Conservation (phyloP, 2,888 invertebrate species). For the Hypomecis punctinalis region DNA sequence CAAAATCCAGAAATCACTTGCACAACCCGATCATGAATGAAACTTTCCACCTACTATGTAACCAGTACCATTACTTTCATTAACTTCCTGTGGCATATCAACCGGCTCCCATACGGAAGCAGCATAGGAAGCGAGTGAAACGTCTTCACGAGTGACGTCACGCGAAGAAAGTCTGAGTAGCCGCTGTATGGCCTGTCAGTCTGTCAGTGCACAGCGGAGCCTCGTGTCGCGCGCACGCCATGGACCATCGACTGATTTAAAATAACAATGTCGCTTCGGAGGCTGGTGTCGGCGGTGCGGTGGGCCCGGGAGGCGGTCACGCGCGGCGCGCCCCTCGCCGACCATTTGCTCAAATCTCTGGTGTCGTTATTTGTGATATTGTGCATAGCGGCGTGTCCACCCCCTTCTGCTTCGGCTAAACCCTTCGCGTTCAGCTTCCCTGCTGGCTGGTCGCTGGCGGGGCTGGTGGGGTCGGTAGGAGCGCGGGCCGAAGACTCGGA, state of each 20-base stretch:
- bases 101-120: conserved; percentile 49
- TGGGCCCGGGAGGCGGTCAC: conserved; percentile 72
- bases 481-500: conserved; percentile 67
- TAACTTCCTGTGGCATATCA: conserved; percentile 42
- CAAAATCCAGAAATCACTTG: no score
- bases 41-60: conserved; percentile 2
- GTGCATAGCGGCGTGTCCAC: conserved; percentile 77
- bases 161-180: conserved; percentile 50
- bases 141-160: conserved; percentile 54
- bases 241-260: conserved; percentile 49
- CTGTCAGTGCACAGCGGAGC: conserved; percentile 59
- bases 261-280: conserved; percentile 67
- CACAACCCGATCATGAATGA: background rate
- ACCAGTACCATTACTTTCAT: conserved; percentile 20
- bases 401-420: conserved; percentile 76
- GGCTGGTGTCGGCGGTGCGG: conserved; percentile 73
- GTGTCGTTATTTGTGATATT: conserved; percentile 74
- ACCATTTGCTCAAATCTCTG: conserved; percentile 73
- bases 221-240: conserved; percentile 62
- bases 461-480: conserved; percentile 73
- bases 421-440: conserved; percentile 79
- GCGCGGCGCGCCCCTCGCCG: conserved; percentile 73
- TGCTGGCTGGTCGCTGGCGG: conserved; percentile 78
- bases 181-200: conserved; percentile 28
- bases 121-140: conserved; percentile 47